phyloP scores from a whole-genome alignment of 2,888 invertebrate genomes.

The Lasioglossum morio region DNA sequence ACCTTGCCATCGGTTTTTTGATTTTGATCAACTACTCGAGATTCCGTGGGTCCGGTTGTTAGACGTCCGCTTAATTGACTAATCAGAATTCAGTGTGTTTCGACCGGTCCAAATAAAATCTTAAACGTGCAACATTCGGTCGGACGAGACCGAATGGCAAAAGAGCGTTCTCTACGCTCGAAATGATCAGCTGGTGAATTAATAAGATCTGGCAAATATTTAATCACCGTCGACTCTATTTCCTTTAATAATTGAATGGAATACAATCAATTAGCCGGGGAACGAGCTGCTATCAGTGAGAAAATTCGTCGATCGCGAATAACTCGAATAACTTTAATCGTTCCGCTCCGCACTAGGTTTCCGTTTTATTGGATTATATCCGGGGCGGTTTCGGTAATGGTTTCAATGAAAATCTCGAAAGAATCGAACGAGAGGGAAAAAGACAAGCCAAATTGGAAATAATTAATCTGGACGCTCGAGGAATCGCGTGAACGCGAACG shows the following conservation, averaged over 20 bases:
- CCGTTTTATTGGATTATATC: neutral
- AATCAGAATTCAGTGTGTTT: slow-evolving; percentile 29
- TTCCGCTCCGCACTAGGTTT: neutral
- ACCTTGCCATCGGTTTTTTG: neutral
- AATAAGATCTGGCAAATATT: slow-evolving; percentile 21
- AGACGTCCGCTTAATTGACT: slow-evolving; percentile 21
- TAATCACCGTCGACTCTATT: slow-evolving; percentile 30
- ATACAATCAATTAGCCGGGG: slow-evolving; percentile 37
- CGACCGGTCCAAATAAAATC: slow-evolving; percentile 12
- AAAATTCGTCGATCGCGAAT: slow-evolving; percentile 6
- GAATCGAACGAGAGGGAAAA: neutral
- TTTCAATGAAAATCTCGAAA: neutral
- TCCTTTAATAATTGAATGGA: slow-evolving; percentile 14
- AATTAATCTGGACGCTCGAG: neutral
- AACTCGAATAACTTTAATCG: neutral
- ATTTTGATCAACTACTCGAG: neutral
- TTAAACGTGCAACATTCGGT: neutral
- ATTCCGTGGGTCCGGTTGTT: neutral
- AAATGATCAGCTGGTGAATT: neutral
- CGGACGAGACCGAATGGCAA: neutral
- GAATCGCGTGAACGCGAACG: neutral
- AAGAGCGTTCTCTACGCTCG: neutral
- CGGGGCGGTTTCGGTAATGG: too few species aligned
- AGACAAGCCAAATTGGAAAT: neutral
- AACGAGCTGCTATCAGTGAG: neutral